Base-by-base conservation (phyloP, 2,113 vertebrate species). In the Acanthisitta chloris region DNA sequence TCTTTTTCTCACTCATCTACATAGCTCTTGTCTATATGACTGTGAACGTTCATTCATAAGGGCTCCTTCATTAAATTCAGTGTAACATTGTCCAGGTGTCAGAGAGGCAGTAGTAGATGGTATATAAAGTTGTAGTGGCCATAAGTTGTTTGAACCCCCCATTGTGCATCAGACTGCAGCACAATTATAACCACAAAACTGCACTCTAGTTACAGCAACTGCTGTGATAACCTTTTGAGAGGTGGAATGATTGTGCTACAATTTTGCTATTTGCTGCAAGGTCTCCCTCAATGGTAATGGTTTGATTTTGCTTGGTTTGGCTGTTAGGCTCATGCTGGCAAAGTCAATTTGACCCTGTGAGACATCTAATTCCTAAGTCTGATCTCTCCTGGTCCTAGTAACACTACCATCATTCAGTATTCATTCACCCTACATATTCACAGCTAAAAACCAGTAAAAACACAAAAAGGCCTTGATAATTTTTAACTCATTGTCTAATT, bases 141-240 rank as follows among this genome's bases (percentile, higher is more conserved):
- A 13, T 43, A 77, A 91, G 10, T 65, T 97, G 25, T 88, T 90
- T 77, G n/a, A 90, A 80, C 31, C 14, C 15, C 74, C 0, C n/a
- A 40, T 10, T 24, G 28, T 67, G 61, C 67, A 72, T 20, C 66
- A 61, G 71, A 96, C 59, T 82, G 67, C 69, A 78, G 66, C 57
- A 23, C 42, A 86, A 95, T 18, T 82, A 73, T 83, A 96, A 96
- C 79, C 95, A 95, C 90, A 91, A 96, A 97, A 96, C 45, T 79
- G 89, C 69, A 55, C 46, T 81, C 42, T 58, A 89, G 43, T 96
- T 96, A 94, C 15, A 91, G 64, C 51, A 96, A 88, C 86, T 89
- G 80, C 64, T 94, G 88, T 85, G 94, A 94, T 83, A 96, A 95
- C 94, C 85, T 88, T 96, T 88, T 87, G 62, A 97, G 86, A 96